phyloP scores from a whole-genome alignment of 2,888 invertebrate genomes.

The Drosophila kuntzei region DNA sequence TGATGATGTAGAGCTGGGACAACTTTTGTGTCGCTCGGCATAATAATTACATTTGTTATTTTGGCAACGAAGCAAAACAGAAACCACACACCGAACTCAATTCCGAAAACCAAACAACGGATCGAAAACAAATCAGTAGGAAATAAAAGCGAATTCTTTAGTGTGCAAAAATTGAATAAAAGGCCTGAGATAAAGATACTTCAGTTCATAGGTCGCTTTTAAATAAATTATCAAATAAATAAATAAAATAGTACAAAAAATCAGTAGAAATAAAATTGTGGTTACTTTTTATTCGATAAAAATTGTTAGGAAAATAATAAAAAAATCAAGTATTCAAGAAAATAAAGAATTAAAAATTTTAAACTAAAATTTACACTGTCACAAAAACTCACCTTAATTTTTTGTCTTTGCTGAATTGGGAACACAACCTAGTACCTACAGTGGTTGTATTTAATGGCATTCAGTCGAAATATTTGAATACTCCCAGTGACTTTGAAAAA shows the following conservation, averaged over 20 bases:
- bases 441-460: neutral
- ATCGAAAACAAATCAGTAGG: conserved; percentile 3
- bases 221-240: too few species aligned
- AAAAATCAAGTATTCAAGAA: too few species aligned
- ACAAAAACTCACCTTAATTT: too few species aligned
- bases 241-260: too few species aligned
- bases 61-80: conserved; percentile 55
- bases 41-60: conserved; percentile 67
- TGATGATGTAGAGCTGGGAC: conserved; percentile 11
- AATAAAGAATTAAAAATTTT: too few species aligned
- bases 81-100: conserved; percentile 53
- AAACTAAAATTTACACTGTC: too few species aligned
- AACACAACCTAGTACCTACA: neutral
- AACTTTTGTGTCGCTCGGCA: conserved; percentile 62
- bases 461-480: neutral
- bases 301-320: too few species aligned
- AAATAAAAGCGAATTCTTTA: conserved; percentile 3
- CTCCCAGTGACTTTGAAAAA: conserved; percentile 14
- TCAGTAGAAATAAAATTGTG: too few species aligned
- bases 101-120: conserved; percentile 16
- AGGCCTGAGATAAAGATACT: too few species aligned
- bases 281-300: too few species aligned
- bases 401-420: neutral
- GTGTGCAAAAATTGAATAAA: too few species aligned
- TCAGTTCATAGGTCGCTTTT: too few species aligned